Percentiles rank a stretch among this genome's conserved stretches.
phyloP scores from a whole-genome alignment of 2,888 invertebrate genomes.

The Drosophila lacicola region DNA sequence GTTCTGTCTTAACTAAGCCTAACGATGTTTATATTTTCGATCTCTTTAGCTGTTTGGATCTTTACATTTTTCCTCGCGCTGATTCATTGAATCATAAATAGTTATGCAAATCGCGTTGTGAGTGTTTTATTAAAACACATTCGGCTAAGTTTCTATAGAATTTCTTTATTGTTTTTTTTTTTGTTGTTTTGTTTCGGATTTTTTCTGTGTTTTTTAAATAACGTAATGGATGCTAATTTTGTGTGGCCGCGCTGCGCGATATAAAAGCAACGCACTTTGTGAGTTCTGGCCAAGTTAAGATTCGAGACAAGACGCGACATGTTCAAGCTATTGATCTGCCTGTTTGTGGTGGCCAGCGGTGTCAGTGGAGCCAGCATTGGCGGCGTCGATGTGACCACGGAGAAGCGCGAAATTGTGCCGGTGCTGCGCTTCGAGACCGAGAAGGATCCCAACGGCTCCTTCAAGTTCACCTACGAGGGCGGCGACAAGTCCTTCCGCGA shows the following conservation, averaged over 20 bases:
- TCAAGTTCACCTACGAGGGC: slow-evolving; percentile 80
- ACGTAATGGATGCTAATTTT: slow-evolving; percentile 77
- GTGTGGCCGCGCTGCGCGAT: slow-evolving; percentile 56
- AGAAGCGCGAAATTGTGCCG: slow-evolving; percentile 67
- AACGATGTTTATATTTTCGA: slow-evolving; percentile 1
- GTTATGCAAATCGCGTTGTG: slow-evolving; percentile 72
- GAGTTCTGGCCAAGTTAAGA: slow-evolving; percentile 55
- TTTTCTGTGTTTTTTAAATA: slow-evolving; percentile 36
- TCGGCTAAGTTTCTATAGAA: slow-evolving; percentile 69
- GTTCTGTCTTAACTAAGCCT: not conserved
- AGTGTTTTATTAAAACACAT: slow-evolving; percentile 65
- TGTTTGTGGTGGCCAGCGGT: slow-evolving; percentile 66
- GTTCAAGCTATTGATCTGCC: slow-evolving; percentile 73
- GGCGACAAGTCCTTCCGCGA: slow-evolving; percentile 77
- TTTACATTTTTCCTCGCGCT: slow-evolving; percentile 31
- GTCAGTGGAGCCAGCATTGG: slow-evolving; percentile 68
- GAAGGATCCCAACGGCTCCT: slow-evolving; percentile 80
- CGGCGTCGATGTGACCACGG: slow-evolving; percentile 53
- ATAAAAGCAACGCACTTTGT: slow-evolving; percentile 70
- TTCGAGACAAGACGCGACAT: slow-evolving; percentile 53
- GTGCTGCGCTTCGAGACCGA: slow-evolving; percentile 73
- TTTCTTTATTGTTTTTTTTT: slow-evolving; percentile 57
- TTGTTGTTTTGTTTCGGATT: slow-evolving; percentile 24
- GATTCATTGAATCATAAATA: slow-evolving; percentile 45
- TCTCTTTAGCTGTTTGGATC: not conserved